These are phyloP conservation scores for Thermophis baileyi DNA, from an alignment of 2,113 vertebrate genomes.

Conservation along the genomic window DNA sequence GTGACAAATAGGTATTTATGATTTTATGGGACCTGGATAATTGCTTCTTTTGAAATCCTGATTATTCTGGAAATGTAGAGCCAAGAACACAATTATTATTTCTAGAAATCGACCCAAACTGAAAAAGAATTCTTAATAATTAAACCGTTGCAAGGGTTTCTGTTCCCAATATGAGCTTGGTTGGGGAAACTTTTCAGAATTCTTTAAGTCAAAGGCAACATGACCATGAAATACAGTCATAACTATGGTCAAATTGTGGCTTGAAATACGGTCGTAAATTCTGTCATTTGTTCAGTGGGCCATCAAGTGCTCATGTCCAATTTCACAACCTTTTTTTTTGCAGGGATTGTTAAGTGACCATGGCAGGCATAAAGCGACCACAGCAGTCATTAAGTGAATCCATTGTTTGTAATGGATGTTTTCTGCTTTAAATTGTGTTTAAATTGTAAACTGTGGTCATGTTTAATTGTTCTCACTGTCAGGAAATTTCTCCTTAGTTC, in stretches of 20 bases:
- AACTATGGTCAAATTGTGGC: background rate
- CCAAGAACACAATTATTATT: background rate
- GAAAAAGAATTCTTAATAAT: background rate
- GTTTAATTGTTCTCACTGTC: too few relatives aligned
- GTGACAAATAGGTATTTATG: background rate
- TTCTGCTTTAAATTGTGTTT: too few relatives aligned
- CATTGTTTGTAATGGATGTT: too few relatives aligned
- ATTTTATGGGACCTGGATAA: background rate
- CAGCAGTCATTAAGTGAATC: too few relatives aligned
- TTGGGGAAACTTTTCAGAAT: background rate
- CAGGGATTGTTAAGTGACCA: background rate
- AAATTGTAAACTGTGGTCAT: background rate
- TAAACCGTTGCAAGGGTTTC: background rate
- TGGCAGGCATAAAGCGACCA: too few relatives aligned
- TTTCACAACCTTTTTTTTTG: background rate
- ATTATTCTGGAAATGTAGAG: background rate
- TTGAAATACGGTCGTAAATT: background rate
- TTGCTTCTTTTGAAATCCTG: background rate
- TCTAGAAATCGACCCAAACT: too few relatives aligned
- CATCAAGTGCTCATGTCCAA: background rate
- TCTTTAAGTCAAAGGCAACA: background rate
- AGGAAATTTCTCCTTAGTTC: too few relatives aligned
- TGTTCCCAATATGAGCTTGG: background rate
- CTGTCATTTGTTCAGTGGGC: background rate
- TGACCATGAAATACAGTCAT: too few relatives aligned